Conservation (phyloP, 2,113 vertebrate genomes). For the Salvelinus namaycush region DNA sequence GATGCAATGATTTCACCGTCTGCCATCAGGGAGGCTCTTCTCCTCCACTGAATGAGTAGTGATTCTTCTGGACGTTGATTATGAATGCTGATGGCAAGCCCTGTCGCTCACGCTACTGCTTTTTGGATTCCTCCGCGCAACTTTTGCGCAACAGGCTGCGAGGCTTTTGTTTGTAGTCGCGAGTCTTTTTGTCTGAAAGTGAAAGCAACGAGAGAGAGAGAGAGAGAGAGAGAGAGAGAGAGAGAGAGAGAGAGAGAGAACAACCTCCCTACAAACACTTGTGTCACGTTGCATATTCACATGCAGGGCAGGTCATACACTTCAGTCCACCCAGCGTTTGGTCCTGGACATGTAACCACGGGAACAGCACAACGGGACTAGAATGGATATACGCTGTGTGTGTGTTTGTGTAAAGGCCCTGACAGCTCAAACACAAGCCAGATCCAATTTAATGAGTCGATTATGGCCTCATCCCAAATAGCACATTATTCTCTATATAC, state of each 20-base stretch:
- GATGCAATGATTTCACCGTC: constrained; percentile 36
- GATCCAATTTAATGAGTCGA: constrained; percentile 21
- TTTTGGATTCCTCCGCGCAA: neutral
- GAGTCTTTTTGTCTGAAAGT: constrained; percentile 28
- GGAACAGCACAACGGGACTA: constrained; percentile 31
- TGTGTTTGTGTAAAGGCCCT: constrained; percentile 7
- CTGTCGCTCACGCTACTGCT: no score
- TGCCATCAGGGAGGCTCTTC: constrained; percentile 30
- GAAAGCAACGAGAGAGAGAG: constrained; percentile 30
- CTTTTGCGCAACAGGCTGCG: constrained; percentile 19
- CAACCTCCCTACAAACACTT: neutral
- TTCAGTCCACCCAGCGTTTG: constrained; percentile 25
- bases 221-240: no score
- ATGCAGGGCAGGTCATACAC: constrained; percentile 19
- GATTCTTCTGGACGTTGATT: neutral
- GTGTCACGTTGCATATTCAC: constrained; percentile 24
- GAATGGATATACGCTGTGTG: neutral
- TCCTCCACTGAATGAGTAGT: constrained; percentile 13
- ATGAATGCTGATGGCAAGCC: neutral
- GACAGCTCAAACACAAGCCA: constrained; percentile 23
- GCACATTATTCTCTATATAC: no score
- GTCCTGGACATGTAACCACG: constrained; percentile 37
- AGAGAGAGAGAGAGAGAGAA: no score
- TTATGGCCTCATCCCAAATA: constrained; percentile 26
- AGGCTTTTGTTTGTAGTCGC: constrained; percentile 18